Conservation (phyloP, 2,888 invertebrate species). For the Hermodice carunculata region DNA sequence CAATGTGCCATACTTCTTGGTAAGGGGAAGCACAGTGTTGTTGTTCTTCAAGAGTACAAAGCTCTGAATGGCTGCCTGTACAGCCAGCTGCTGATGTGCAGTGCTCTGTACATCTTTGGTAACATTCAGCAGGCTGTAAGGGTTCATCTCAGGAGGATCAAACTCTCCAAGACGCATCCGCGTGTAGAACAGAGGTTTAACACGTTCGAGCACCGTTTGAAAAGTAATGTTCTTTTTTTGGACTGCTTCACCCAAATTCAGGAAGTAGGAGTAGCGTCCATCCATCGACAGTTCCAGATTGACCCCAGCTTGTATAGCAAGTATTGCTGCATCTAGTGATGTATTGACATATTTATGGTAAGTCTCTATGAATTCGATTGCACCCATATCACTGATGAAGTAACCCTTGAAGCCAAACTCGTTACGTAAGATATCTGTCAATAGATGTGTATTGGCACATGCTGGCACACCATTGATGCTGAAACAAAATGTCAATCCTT, state of each 20-base stretch:
- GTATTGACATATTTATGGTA: conserved; percentile 36
- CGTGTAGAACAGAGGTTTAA: conserved; percentile 44
- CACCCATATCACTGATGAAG: conserved; percentile 47
- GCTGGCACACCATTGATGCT: conserved; percentile 52
- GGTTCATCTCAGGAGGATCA: conserved; percentile 55
- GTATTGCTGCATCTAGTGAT: conserved; percentile 33
- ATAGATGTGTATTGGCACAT: conserved; percentile 42
- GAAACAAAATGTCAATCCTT: too few relatives aligned
- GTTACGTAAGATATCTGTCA: conserved; percentile 37
- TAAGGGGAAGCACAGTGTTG: conserved; percentile 40
- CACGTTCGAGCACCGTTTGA: conserved; percentile 31
- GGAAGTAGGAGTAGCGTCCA: background rate
- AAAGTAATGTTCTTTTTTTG: conserved; percentile 19
- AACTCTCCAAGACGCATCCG: conserved; percentile 46
- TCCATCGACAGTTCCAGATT: conserved; percentile 41
- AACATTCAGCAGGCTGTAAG: conserved; percentile 45
- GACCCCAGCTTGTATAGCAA: conserved; percentile 38
- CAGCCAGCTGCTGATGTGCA: conserved; percentile 45
- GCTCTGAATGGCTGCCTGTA: conserved; percentile 49
- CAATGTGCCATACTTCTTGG: conserved; percentile 24
- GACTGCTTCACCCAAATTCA: background rate
- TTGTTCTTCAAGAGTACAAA: conserved; percentile 56
- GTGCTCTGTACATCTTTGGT: conserved; percentile 43
- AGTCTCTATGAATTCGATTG: conserved; percentile 35
- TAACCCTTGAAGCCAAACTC: conserved; percentile 46